phyloP scores from a whole-genome alignment of 1,140 invertebrate species.

The Eurosta solidaginis region DNA sequence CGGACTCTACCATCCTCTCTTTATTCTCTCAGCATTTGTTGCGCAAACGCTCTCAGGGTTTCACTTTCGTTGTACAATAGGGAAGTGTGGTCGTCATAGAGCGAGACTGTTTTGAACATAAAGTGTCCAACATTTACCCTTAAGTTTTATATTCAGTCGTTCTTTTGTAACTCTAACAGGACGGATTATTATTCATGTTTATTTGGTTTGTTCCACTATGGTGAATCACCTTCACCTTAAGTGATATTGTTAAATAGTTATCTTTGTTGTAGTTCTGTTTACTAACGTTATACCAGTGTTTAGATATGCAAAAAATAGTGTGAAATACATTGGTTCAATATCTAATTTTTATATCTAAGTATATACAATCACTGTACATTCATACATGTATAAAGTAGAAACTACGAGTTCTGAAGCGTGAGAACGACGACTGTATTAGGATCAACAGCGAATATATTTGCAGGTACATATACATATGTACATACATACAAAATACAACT shows the following conservation, averaged over 20 bases:
- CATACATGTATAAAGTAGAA: too few relatives aligned
- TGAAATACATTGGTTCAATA: background rate
- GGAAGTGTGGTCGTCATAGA: background rate
- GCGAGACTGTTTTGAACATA: background rate
- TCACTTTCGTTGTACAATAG: conserved; percentile 7
- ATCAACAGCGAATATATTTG: background rate
- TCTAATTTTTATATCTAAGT: background rate
- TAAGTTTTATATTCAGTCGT: background rate
- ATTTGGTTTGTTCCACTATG: background rate
- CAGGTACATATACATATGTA: background rate
- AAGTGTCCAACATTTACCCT: background rate
- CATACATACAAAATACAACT: background rate
- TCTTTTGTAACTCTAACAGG: background rate
- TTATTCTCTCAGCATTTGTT: background rate
- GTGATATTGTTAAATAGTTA: background rate
- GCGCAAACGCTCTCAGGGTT: background rate
- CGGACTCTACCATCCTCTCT: background rate
- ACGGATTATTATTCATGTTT: background rate
- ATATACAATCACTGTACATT: background rate
- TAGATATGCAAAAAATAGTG: background rate
- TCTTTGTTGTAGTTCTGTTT: background rate
- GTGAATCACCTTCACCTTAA: background rate
- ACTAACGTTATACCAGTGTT: background rate
- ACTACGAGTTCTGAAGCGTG: background rate
- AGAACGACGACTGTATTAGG: background rate